Evolutionary conservation across 2,113 vertebrate species (phyloP), one percentile per base, ranked within the genome.

Genomic region (Asarcornis scutulata): DNA sequence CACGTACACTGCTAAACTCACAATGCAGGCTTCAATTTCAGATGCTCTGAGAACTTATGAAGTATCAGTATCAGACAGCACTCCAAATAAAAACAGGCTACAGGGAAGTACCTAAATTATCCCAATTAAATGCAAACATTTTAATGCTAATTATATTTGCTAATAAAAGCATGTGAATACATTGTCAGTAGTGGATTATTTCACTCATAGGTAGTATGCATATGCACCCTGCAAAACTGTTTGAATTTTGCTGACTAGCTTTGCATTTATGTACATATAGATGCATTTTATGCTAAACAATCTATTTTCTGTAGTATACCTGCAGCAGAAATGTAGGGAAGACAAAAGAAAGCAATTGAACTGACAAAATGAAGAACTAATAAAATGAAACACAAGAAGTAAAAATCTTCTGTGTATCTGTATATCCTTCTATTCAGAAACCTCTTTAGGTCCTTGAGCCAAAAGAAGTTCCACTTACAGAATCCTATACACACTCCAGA

Each of bases 191-290:
- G 46, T 4, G 0, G 21, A 42, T 53, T 64, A 11, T 63, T 6
- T 42, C 73, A 10, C 9, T 80, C 32, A 71, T 1, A 40, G 40
- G 34, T 27, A 44, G 42, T 25, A 36, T 1, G 6, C 22, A 38
- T 21, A 29, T 16, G 1, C 0, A 0, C 44, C 40, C 9, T 40
- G 27, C 8, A 91, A 81, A 83, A 64, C 32, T 21, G 6, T 36
- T 27, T 56, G 53, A 60, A 77, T 42, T 84, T 55, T 50, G 29
- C 26, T 29, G 58, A 36, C 8, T 12, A 68, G 7, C 27, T 80
- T 11, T 62, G 25, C 26, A 8, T 36, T 23, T 48, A 73, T 17
- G 8, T 26, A 42, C 12, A 42, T 1, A 2, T 6, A 50, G 20
- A 56, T 16, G 4, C 9, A 46, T 88, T 77, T 83, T 60, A 60